A percentile compares a stretch with the other conserved stretches of the same genome.
Conservation (phyloP, 2,113 vertebrate species). For the Miniopterus natalensis region DNA sequence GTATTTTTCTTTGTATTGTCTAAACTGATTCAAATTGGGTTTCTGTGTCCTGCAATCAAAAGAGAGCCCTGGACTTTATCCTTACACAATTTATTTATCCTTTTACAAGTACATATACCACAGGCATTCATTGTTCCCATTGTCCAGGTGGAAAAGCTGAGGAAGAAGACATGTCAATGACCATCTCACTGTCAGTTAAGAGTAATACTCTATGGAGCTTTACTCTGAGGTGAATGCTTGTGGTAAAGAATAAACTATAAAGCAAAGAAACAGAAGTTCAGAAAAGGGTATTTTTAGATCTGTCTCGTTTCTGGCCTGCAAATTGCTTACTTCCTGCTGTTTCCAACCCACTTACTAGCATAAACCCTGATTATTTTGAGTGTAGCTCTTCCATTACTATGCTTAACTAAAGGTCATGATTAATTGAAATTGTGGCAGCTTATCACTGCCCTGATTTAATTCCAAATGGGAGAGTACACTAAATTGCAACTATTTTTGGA, state of each 20-base stretch:
- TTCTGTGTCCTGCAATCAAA: not conserved
- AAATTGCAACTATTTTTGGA: conserved; percentile 54
- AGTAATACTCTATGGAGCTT: not conserved
- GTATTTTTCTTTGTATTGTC: not conserved
- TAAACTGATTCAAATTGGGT: not conserved
- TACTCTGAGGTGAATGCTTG: not conserved
- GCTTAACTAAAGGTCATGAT: conserved; percentile 69
- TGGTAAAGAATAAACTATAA: not conserved
- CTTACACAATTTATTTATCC: not conserved
- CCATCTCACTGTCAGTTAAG: not conserved
- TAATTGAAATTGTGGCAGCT: conserved; percentile 59
- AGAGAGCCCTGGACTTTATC: not conserved
- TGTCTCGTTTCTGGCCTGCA: not conserved
- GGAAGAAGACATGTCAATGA: not conserved
- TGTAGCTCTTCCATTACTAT: not conserved
- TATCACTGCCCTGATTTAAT: conserved; percentile 59
- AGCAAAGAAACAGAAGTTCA: not conserved
- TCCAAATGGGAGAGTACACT: conserved; percentile 33
- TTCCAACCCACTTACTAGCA: conserved; percentile 34
- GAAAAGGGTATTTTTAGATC: not conserved
- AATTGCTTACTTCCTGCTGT: not conserved
- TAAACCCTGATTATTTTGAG: conserved; percentile 59
- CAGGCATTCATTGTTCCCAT: not conserved
- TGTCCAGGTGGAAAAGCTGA: not conserved
- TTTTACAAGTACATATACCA: not conserved